Conservation (phyloP, 2,888 invertebrate species). For the Drosophila neonasuta region DNA sequence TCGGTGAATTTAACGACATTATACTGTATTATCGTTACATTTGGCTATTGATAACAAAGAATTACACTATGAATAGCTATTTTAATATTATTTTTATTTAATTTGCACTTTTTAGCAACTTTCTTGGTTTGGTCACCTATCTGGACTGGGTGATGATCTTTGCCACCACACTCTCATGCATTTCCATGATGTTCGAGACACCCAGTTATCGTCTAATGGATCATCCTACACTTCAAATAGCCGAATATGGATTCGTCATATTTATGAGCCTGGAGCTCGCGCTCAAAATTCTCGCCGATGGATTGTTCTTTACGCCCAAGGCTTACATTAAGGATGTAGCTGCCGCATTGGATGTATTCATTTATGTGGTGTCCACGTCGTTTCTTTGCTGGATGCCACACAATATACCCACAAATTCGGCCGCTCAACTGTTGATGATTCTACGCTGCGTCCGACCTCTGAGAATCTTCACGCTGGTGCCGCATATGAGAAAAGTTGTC, state of each 20-base stretch:
- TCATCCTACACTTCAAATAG: constrained; percentile 94
- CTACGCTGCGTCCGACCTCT: constrained; percentile 97
- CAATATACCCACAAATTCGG: constrained; percentile 94
- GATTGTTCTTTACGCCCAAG: constrained; percentile 99
- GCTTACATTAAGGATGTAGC: constrained; percentile 99
- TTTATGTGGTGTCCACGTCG: constrained; percentile 97
- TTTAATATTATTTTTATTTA: neutral
- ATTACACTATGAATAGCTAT: too few relatives aligned
- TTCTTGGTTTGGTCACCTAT: constrained; percentile 98
- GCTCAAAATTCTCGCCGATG: constrained; percentile 97
- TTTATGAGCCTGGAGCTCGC: constrained; percentile 98
- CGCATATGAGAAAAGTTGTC: constrained; percentile 99
- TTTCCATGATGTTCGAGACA: constrained; percentile 99
- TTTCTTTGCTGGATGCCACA: constrained; percentile 98
- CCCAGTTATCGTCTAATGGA: constrained; percentile 97
- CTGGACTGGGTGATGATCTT: constrained; percentile 99
- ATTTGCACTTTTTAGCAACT: constrained; percentile 86
- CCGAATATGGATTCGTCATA: constrained; percentile 98
- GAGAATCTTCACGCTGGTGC: constrained; percentile 98
- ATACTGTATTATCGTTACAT: too few relatives aligned
- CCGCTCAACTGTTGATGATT: constrained; percentile 97
- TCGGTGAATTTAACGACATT: too few relatives aligned
- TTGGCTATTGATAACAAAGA: too few relatives aligned
- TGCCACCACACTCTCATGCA: constrained; percentile 97
- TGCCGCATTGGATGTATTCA: constrained; percentile 97